A percentile compares a stretch with the other conserved stretches of the same genome.
These are phyloP conservation scores for Falco berigora DNA, from an alignment of 2,797 vertebrate species.

Conservation along the genomic window DNA sequence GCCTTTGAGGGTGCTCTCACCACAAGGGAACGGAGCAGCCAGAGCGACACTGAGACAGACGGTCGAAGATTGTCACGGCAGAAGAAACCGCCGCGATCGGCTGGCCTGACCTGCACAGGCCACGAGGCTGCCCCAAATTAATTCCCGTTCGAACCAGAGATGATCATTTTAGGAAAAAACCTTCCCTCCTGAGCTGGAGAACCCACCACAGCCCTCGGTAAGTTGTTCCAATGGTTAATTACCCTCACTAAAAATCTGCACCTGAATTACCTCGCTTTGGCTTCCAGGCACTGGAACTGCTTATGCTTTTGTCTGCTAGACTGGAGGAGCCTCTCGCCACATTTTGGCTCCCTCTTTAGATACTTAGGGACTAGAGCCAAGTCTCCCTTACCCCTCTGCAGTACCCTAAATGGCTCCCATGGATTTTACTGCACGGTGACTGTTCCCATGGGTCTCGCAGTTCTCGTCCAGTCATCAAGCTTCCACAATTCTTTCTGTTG, in stretches of 20 bases:
- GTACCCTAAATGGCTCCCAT: background rate
- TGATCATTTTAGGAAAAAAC: background rate
- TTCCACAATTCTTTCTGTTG: background rate
- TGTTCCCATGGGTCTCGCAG: background rate
- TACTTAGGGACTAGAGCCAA: background rate
- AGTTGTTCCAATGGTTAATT: background rate
- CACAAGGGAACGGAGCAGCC: background rate
- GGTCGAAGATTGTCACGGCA: background rate
- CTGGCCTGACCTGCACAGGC: background rate
- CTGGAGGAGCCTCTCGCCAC: background rate
- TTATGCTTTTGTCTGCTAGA: background rate
- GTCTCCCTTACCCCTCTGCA: background rate
- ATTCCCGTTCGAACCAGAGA: background rate
- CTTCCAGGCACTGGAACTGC: background rate
- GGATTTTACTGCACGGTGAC: background rate
- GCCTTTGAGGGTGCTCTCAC: background rate
- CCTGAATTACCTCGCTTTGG: background rate
- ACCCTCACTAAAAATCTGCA: background rate
- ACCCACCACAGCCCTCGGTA: background rate
- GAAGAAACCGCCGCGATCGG: accelerated
- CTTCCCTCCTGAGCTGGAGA: background rate
- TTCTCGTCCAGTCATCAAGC: background rate
- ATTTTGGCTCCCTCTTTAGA: background rate
- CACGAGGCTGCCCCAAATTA: background rate
- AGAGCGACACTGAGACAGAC: accelerated